phyloP scores from a whole-genome alignment of 2,888 invertebrate genomes.

The Tanypteryx hageni region DNA sequence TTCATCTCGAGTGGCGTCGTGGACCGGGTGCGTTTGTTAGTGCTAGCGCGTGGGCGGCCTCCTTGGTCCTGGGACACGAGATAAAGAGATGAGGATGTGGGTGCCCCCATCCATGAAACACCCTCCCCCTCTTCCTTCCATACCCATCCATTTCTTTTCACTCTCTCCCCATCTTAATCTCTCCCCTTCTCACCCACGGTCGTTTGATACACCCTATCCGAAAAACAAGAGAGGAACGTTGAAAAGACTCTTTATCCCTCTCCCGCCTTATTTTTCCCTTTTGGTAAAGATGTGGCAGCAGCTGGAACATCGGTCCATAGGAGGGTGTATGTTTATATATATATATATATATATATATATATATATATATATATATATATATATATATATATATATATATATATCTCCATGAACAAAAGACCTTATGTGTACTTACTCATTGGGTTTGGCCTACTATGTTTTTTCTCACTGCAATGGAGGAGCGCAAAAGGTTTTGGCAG shows the following conservation, averaged over 20 bases:
- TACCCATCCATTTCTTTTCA: neutral
- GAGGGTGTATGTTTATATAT: no score
- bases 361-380: no score
- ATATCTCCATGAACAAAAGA: no score
- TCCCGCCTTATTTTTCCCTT: no score
- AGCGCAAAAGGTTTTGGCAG: no score
- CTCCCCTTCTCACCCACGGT: neutral
- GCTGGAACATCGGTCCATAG: no score
- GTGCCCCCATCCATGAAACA: neutral
- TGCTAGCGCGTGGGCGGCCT: neutral
- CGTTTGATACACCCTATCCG: neutral
- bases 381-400: no score
- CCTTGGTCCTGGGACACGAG: slow-evolving; percentile 17
- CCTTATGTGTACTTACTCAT: no score
- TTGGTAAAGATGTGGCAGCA: no score
- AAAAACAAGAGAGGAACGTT: neutral
- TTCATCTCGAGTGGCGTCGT: slow-evolving; percentile 19
- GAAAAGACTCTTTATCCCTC: neutral
- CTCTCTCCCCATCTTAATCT: neutral
- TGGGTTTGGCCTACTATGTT: no score
- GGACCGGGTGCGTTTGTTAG: neutral
- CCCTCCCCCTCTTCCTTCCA: neutral
- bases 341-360: no score
- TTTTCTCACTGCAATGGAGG: no score
- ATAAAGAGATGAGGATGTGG: slow-evolving; percentile 36